These are phyloP conservation scores for Vannuccia rotundouncinata DNA, from an alignment of 2,888 invertebrate genomes.

Conservation along the genomic window DNA sequence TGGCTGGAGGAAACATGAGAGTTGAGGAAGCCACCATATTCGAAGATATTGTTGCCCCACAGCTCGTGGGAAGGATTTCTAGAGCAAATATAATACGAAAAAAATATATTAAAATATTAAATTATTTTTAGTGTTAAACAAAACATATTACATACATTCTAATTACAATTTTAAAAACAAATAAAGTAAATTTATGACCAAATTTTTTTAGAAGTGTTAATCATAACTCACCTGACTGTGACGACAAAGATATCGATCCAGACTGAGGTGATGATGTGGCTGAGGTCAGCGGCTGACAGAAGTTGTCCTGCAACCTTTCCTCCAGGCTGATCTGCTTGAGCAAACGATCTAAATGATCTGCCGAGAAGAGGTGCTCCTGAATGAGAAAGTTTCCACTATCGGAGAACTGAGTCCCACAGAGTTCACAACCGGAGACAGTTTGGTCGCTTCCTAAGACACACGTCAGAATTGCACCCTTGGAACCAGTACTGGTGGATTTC, in stretches of 20 bases:
- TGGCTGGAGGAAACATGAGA: not conserved
- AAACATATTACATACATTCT: not conserved
- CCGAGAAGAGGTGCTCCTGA: conserved; percentile 32
- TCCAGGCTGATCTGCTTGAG: not conserved
- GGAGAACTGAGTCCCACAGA: conserved; percentile 94
- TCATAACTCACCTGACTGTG: not conserved
- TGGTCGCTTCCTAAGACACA: conserved; percentile 85
- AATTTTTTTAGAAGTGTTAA: not conserved
- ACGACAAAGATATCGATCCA: not conserved
- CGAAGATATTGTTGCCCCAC: not conserved
- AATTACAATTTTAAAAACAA: not conserved
- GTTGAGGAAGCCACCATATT: not conserved
- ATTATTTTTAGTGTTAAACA: not conserved
- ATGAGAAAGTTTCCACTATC: conserved; percentile 50
- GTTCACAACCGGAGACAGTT: conserved; percentile 76
- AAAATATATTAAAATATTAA: not conserved
- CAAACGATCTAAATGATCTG: conserved; percentile 14
- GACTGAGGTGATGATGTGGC: not conserved
- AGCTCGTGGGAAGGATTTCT: not conserved
- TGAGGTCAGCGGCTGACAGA: not conserved
- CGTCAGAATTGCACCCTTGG: conserved; percentile 83
- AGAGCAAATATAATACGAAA: not conserved
- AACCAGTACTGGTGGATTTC: conserved; percentile 59
- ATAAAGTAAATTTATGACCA: too few species aligned
- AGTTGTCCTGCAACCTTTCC: not conserved